phyloP scores from a whole-genome alignment of 2,113 vertebrate genomes.

The Guaruba guarouba region DNA sequence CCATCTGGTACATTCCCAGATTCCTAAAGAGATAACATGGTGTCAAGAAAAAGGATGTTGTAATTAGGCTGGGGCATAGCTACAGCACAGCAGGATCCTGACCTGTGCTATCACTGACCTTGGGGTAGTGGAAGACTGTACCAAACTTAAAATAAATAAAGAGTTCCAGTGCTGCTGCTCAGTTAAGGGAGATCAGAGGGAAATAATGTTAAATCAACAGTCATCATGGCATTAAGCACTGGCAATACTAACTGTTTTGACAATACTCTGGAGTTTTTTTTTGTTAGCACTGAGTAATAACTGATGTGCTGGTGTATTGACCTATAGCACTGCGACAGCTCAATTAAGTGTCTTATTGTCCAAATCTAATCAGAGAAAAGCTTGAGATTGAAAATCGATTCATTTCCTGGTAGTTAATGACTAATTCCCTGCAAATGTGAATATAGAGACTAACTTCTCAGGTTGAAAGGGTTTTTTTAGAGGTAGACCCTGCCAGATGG shows the following conservation, averaged over 20 bases:
- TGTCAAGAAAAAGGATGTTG: constrained; percentile 16
- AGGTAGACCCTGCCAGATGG: neutral
- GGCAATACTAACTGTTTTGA: constrained; percentile 46
- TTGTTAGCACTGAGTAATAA: constrained; percentile 22
- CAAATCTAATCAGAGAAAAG: constrained; percentile 70
- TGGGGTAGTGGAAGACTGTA: neutral
- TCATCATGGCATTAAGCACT: neutral
- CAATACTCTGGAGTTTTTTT: constrained; percentile 11
- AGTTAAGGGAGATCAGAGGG: constrained; percentile 25
- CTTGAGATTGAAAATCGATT: constrained; percentile 69
- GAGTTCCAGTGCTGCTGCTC: neutral
- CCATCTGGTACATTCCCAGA: constrained; percentile 31
- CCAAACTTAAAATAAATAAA: constrained; percentile 34
- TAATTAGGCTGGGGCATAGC: constrained; percentile 15
- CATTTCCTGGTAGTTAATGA: constrained; percentile 66
- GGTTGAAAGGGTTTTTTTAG: constrained; percentile 3
- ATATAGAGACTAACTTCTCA: constrained; percentile 41
- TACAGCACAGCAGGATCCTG: constrained; percentile 5
- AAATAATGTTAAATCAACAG: neutral
- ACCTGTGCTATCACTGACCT: neutral
- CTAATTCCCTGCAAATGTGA: constrained; percentile 54
- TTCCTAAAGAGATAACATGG: constrained; percentile 27
- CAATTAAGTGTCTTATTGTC: constrained; percentile 53
- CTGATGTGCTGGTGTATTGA: constrained; percentile 13
- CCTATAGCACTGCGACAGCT: constrained; percentile 24